A percentile compares a stretch with the other conserved stretches of the same genome.
phyloP scores from a whole-genome alignment of 53 echinoderm and acorn worm species.

The Mesocentrotus franciscanus region DNA sequence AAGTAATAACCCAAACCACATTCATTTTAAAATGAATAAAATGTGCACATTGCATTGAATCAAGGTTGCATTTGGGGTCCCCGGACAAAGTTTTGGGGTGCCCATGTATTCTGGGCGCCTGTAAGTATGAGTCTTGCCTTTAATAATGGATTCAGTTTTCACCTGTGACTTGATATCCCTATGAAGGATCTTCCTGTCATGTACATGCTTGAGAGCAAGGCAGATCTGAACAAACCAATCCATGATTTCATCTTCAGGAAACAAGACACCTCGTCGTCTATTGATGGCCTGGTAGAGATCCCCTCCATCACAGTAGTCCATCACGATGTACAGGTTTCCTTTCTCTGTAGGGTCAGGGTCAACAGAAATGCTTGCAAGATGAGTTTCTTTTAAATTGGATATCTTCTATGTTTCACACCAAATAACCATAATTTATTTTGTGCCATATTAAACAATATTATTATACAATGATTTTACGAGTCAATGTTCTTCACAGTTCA shows the following conservation, averaged over 20 bases:
- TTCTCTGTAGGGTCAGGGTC: conserved; percentile 62
- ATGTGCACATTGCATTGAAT: too few relatives aligned
- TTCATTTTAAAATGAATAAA: too few relatives aligned
- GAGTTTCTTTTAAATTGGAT: neutral
- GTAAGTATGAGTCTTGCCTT: too few relatives aligned
- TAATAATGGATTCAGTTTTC: neutral
- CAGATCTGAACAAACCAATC: conserved; percentile 99
- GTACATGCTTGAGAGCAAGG: conserved; percentile 94
- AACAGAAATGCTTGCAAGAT: neutral
- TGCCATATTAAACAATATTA: too few relatives aligned
- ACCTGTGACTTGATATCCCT: conserved; percentile 99
- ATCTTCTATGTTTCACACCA: too few relatives aligned
- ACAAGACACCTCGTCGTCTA: conserved; percentile 79
- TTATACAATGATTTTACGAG: too few relatives aligned
- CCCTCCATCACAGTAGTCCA: conserved; percentile 99
- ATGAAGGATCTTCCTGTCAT: conserved; percentile 97
- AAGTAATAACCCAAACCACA: too few relatives aligned
- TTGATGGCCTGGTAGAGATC: conserved; percentile 93
- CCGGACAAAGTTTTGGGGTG: too few relatives aligned
- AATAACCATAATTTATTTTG: too few relatives aligned
- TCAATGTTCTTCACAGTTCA: too few relatives aligned
- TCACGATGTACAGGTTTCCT: conserved; percentile 95
- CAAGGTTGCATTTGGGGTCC: too few relatives aligned
- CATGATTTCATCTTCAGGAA: conserved; percentile 90
- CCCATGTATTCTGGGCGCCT: too few relatives aligned